Base-by-base conservation (phyloP, 2,888 invertebrate genomes). In the Nephrotoma appendiculata region DNA sequence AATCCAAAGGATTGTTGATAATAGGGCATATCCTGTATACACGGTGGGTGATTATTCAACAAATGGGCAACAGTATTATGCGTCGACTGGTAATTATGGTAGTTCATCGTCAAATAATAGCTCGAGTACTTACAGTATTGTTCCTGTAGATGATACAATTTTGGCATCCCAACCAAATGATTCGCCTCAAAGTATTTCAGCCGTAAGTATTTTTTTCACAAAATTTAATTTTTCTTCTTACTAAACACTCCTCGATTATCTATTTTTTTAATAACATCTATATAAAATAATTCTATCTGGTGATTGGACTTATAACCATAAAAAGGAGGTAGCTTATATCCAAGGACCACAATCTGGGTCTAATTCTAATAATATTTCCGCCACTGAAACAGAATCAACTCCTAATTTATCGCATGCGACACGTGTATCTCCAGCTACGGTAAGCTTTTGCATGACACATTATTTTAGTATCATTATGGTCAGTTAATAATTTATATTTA, bases 391-490 rank as follows among this genome's bases (percentile, higher is more conserved):
- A 83, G 89, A 93, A 88, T 93, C 93, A 89, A 93, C 94, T 89
- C 93, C 93, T 87, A 92, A 92, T 89, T 91, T 95, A 90, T 94
- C 95, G 89, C 96, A 96, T 92, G 96, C 96, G 90, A 96, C 95
- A 91, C 93, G 95, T 91, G 96, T 96, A 90, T 96, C 96, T 90
- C 96, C 97, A 91, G 98, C 98, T 91, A 98, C 98, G 92, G 98
- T 97, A 94, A 95, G 95, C 93, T 89, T 86, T 44, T 71, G 43
- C 15, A 19, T 71, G 31, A 6, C 44, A 41, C 41, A 44, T 83
- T 86, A 45, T 19, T 52, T 7, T 86, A 45, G 6, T 83, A 52
- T 11, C n/a, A 15, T 86, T 41, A 12, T 86, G 15, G n/a, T 42
- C 6, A 5, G 0, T 42, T 42, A 41, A 42, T 84, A 15, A 31